phyloP scores from a whole-genome alignment of 1,140 invertebrate species.

The Hycleus cichorii region DNA sequence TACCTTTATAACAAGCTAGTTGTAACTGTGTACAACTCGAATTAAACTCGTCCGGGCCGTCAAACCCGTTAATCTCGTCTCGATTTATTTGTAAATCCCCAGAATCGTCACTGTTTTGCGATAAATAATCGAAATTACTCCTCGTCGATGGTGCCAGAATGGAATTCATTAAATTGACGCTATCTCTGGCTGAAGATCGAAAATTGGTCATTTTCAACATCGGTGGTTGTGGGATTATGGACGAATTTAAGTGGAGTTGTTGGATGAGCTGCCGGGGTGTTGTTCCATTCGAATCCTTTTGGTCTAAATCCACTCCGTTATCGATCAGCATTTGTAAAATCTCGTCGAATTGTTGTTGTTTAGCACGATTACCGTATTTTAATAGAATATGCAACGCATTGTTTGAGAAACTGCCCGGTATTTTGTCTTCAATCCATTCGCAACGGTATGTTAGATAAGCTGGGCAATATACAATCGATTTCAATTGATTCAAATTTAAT shows the following conservation, averaged over 20 bases:
- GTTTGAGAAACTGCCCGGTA: constrained; percentile 1
- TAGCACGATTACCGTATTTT: constrained; percentile 1
- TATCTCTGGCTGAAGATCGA: too few species aligned
- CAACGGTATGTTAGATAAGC: too few species aligned
- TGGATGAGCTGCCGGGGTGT: not conserved
- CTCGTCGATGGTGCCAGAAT: not conserved
- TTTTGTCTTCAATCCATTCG: too few species aligned
- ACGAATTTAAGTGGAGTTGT: too few species aligned
- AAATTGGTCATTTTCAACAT: not conserved
- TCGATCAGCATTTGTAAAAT: not conserved
- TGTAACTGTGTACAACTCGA: constrained; percentile 6
- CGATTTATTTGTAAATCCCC: not conserved
- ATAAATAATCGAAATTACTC: not conserved
- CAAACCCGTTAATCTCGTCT: not conserved
- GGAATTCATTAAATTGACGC: too few species aligned
- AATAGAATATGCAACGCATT: constrained; percentile 2
- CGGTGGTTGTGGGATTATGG: too few species aligned
- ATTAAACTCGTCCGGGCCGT: not conserved
- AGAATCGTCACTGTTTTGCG: not conserved
- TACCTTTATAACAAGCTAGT: constrained; percentile 1
- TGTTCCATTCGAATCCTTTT: not conserved
- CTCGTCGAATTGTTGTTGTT: not conserved
- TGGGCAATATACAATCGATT: too few species aligned
- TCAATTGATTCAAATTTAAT: too few species aligned
- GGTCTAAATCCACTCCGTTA: not conserved